phyloP scores from a whole-genome alignment of 2,797 vertebrate genomes.

The Pseudochromis fuscus region DNA sequence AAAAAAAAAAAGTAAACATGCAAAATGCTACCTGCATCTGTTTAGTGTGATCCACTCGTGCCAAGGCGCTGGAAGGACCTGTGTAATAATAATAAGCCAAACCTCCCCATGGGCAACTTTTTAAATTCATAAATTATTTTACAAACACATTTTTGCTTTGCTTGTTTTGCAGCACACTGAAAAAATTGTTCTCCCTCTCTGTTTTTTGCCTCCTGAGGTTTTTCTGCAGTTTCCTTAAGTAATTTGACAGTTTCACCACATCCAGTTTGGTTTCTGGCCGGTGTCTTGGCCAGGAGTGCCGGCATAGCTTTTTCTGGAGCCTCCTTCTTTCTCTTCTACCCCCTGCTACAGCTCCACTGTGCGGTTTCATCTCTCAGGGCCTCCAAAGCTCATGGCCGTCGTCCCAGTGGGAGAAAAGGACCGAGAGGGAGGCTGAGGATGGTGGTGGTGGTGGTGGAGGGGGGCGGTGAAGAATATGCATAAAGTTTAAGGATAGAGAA shows the following conservation, averaged over 20 bases:
- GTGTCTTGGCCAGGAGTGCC: constrained; percentile 77
- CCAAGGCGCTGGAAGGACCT: background rate
- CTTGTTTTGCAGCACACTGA: constrained; percentile 65
- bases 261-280: constrained; percentile 87
- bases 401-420: constrained; percentile 74
- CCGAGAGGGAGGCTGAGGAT: constrained; percentile 46
- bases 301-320: constrained; percentile 83
- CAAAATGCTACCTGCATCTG: constrained; percentile 12
- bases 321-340: constrained; percentile 79
- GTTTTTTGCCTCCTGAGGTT: constrained; percentile 80
- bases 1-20: too few relatives aligned
- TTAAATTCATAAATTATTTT: constrained; percentile 36
- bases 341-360: constrained; percentile 83
- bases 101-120: background rate
- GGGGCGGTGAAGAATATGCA: constrained; percentile 6
- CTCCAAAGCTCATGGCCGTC: constrained; percentile 82
- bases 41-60: background rate
- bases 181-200: constrained; percentile 42
- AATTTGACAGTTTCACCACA: constrained; percentile 90
- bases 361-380: constrained; percentile 82
- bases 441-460: constrained; percentile 1
- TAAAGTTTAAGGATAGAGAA: constrained; percentile 25
- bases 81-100: background rate
- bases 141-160: constrained; percentile 48
- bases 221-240: constrained; percentile 86